A percentile compares a stretch with the other conserved stretches of the same genome.
These are phyloP conservation scores for Galaxea fascicularis DNA, from an alignment of 92 coral and sea anemone genomes.

Conservation along the genomic window DNA sequence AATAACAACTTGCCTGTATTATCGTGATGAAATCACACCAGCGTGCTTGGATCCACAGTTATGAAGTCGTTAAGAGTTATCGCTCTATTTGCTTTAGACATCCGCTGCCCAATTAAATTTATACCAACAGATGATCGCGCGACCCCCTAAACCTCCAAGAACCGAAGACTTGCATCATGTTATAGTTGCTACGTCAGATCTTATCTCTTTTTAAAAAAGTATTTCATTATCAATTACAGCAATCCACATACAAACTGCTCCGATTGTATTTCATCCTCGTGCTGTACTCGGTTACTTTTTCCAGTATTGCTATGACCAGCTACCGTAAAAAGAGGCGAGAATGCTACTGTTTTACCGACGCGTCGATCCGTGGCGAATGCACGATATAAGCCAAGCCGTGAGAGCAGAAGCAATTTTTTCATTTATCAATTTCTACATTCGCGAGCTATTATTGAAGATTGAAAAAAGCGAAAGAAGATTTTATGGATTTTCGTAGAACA, in stretches of 20 bases:
- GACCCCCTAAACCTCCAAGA: too few relatives aligned
- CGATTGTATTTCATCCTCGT: not conserved
- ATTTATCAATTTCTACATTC: not conserved
- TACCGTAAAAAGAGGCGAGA: not conserved
- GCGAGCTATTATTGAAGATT: not conserved
- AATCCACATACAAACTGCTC: not conserved
- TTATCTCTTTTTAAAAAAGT: not conserved
- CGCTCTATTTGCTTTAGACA: conserved; percentile 12
- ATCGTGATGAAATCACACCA: not conserved
- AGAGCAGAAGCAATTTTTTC: not conserved
- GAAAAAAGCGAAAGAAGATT: not conserved
- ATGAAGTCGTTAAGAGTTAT: conserved; percentile 3
- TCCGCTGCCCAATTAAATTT: conserved; percentile 5
- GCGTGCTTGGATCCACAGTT: conserved; percentile 2
- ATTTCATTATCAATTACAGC: not conserved
- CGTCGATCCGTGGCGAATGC: not conserved
- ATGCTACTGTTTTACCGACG: not conserved
- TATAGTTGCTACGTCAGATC: not conserved
- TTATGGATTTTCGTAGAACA: not conserved
- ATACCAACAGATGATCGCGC: not conserved
- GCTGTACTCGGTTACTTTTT: not conserved
- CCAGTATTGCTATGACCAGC: not conserved
- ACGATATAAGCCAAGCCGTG: not conserved
- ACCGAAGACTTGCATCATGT: conserved; percentile 9
- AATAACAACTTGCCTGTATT: not conserved